phyloP scores from a whole-genome alignment of 1,140 invertebrate species.

The Triops longicaudatus region DNA sequence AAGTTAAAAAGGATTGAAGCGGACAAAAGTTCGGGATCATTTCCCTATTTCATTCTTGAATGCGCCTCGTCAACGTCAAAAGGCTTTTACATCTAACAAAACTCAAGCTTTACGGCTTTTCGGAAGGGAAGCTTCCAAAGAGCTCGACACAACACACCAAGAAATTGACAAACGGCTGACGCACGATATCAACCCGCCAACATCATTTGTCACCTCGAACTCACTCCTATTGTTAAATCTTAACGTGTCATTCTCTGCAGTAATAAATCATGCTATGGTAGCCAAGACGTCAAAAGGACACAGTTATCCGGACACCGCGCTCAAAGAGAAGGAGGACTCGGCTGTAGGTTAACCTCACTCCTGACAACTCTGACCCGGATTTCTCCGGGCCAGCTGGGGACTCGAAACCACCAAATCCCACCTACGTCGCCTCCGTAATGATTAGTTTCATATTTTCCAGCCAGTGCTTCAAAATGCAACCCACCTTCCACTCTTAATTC shows the following conservation, averaged over 20 bases:
- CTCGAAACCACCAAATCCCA: not conserved
- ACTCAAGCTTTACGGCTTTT: not conserved
- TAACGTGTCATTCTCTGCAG: not conserved
- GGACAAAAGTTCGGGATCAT: slow-evolving; percentile 11
- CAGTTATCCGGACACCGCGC: not conserved
- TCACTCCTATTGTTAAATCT: slow-evolving; percentile 6
- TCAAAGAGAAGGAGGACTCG: not conserved
- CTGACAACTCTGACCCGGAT: not conserved
- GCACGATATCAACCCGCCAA: slow-evolving; percentile 1
- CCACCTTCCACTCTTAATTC: no score
- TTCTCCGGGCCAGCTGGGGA: not conserved
- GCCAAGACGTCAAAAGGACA: not conserved
- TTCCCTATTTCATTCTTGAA: slow-evolving; percentile 8
- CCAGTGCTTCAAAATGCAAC: no score
- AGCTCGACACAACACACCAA: not conserved
- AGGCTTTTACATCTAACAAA: slow-evolving; percentile 12
- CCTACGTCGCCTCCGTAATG: not conserved
- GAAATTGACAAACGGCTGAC: slow-evolving; percentile 11
- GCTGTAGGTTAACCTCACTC: not conserved
- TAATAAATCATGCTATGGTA: not conserved
- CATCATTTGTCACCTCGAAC: slow-evolving; percentile 6
- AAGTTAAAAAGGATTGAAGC: not conserved
- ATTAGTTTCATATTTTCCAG: no score
- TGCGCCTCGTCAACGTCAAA: slow-evolving; percentile 3
- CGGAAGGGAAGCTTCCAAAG: not conserved